These are phyloP conservation scores for Hormaphis cornu DNA, from an alignment of 1,140 invertebrate species.

Conservation along the genomic window DNA sequence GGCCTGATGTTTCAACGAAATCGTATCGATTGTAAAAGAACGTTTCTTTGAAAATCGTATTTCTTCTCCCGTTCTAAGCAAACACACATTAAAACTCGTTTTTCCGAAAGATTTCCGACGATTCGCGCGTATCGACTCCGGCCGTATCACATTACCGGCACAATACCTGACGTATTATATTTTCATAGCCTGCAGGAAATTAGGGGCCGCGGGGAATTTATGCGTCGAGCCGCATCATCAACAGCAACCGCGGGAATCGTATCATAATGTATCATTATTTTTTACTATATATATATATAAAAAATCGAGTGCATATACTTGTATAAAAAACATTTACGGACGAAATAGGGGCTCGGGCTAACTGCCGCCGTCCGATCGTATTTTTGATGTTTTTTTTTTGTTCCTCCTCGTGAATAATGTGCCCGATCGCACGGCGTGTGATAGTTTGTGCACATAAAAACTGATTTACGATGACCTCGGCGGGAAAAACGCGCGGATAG, in stretches of 20 bases:
- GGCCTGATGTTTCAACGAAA: too few relatives aligned
- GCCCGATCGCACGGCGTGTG: neutral
- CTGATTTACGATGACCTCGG: conserved; percentile 29
- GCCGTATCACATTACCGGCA: too few relatives aligned
- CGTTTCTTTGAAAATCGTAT: too few relatives aligned
- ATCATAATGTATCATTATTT: too few relatives aligned
- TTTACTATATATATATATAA: neutral
- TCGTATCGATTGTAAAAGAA: too few relatives aligned
- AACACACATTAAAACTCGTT: too few relatives aligned
- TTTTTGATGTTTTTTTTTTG: too few relatives aligned
- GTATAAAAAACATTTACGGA: too few relatives aligned
- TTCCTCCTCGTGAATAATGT: conserved; percentile 28
- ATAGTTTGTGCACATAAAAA: conserved; percentile 28
- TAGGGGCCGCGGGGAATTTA: neutral
- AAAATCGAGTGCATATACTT: neutral
- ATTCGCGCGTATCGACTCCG: neutral
- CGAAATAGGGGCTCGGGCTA: conserved; percentile 5
- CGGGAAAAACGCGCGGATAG: neutral
- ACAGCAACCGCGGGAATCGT: neutral
- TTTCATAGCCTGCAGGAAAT: too few relatives aligned
- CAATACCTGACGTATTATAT: too few relatives aligned
- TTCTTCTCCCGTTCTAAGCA: too few relatives aligned
- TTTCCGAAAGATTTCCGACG: too few relatives aligned
- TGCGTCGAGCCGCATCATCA: neutral
- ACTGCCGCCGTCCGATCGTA: conserved; percentile 22